Percentiles rank a stretch among this genome's conserved stretches.
Conservation (phyloP, 2,888 invertebrate genomes). For the Agrotis puta region DNA sequence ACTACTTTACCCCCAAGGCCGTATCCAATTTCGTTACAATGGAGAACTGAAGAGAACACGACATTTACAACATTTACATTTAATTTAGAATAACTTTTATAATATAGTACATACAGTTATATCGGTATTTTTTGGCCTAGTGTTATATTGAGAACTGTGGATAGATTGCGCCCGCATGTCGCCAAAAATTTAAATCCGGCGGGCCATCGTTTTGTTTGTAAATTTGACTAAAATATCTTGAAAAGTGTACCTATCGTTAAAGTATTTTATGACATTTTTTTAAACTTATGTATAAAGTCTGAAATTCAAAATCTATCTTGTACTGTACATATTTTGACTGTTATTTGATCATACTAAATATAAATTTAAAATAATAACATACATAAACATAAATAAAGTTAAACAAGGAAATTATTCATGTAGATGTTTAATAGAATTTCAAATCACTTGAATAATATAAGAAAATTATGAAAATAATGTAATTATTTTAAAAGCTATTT, state of each 20-base stretch:
- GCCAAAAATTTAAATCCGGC: conserved; percentile 40
- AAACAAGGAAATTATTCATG: conserved; percentile 23
- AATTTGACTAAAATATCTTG: conserved; percentile 24
- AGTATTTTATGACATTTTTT: conserved; percentile 38
- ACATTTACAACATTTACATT: conserved; percentile 48
- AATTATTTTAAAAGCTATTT: conserved; percentile 42
- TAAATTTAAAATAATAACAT: conserved; percentile 18
- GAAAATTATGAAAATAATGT: conserved; percentile 7
- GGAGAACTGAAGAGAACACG: conserved; percentile 43
- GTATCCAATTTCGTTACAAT: conserved; percentile 35
- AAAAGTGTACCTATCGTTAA: conserved; percentile 29
- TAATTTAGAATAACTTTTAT: conserved; percentile 53
- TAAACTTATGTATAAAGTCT: conserved; percentile 26
- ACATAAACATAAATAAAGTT: conserved; percentile 35
- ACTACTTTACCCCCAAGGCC: conserved; percentile 22
- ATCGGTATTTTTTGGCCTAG: conserved; percentile 47
- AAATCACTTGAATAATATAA: conserved; percentile 22
- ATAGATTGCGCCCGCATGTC: conserved; percentile 29
- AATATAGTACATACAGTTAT: conserved; percentile 41
- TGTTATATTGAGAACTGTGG: conserved; percentile 35
- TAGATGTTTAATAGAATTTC: conserved; percentile 18
- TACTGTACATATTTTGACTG: conserved; percentile 55
- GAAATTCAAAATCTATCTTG: conserved; percentile 38
- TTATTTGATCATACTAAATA: conserved; percentile 42
- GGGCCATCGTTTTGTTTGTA: conserved; percentile 36